Evolutionary conservation across 1,140 invertebrate genomes (phyloP), one percentile per base, ranked within the genome.

Genomic region (Drosophila ambigua): DNA sequence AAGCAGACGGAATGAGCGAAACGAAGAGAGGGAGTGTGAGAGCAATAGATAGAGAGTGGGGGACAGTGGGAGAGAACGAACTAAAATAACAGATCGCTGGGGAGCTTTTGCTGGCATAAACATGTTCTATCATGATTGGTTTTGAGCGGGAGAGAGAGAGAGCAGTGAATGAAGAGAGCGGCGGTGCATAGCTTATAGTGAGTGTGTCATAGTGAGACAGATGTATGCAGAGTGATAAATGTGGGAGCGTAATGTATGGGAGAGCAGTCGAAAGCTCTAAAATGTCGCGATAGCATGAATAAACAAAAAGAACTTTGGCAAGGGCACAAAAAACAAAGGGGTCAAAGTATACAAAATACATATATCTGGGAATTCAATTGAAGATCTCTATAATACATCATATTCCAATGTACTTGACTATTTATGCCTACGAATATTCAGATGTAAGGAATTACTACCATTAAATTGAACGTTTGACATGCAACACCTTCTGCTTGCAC

Each of bases 291-390:
- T 43, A 28, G n/a, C 26, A 51, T 72, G 24, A 46, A 45, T 39
- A 50, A 55, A 72, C 16, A 57, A 51, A 73, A 67, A 52, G 44
- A 55, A 31, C 35, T 9, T 44, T 13, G n/a, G 23, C 41, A 52
- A 31, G 11, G 31, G 24, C 46, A 44, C 20, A 39, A 20, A 39
- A 13, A 11, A 11, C 3, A 9, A 9, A n/a, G 20, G n/a, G 71
- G 46, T 45, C 31, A 73, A 73, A 73, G 68, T 51, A 51, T 15
- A 26, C 7, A 20, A 44, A 26, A 9, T 46, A 31, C 1, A 5
- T 8, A 11, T 26, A 58, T 45, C 20, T 13, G 16, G 9, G 26
- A 11, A 57, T 13, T 43, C 26, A 28, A 0, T 26, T 7, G 4
- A 24, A 23, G 2, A 8, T 1, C n/a, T 13, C 2, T 28, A 15